Evolutionary conservation across 2,888 invertebrate genomes (phyloP), one percentile per base, ranked within the genome.

Genomic region (Apamea epomidion): DNA sequence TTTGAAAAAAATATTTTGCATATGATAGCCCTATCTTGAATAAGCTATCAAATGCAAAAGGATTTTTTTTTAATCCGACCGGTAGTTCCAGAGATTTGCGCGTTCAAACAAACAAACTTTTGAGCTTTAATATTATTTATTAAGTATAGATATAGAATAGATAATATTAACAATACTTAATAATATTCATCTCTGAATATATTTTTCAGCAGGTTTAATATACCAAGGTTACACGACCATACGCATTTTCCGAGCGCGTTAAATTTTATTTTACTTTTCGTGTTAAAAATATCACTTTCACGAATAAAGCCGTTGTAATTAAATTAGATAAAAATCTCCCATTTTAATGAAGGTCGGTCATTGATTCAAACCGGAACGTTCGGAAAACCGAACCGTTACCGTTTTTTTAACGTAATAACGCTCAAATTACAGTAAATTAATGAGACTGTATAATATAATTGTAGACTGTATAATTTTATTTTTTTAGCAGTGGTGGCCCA

Each of bases 311-410:
- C 78, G 76, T 80, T 80, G 76, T 83, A 82, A 87, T 87, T 85
- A 88, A 88, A 87, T 86, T 83, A 83, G 74, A 86, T 77, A 79
- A 80, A 87, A 86, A 86, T 81, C 86, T 81, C 76, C 86, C 74
- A 85, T 86, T 86, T 83, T 81, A 87, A 87, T 77, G 74, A 88
- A 86, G 81, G 78, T 72, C n/a, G 74, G 77, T 51, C 79, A 88
- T 86, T 87, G 74, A 78, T 81, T 88, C 83, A 76, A 25, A 81
- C 74, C 54, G 75, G 65, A 76, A 74, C 76, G 76, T 65, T 42
- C 54, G 60, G 65, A 18, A 67, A 51, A 67, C 58, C 68, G 72
- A 68, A 60, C 51, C 58, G 70, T 77, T 69, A 80, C 72, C 75
- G 80, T 85, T 60, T 81, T 48, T 82, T 87, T 82, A 79, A 87